phyloP scores from a whole-genome alignment of 2,797 vertebrate genomes.

The Chaunax sp. region DNA sequence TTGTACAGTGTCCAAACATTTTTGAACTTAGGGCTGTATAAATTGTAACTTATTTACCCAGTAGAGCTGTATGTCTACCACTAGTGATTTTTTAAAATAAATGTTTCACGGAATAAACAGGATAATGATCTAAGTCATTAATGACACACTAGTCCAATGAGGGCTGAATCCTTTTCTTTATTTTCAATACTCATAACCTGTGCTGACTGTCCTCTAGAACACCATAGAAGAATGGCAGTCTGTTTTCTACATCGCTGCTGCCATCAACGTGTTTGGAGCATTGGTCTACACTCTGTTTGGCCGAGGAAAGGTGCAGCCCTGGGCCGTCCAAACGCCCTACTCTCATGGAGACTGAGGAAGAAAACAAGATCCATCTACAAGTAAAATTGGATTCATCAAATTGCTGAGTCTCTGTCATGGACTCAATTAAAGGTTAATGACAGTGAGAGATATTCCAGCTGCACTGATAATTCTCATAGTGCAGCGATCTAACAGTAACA shows the following conservation, averaged over 20 bases:
- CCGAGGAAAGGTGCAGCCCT: constrained; percentile 90
- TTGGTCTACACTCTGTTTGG: constrained; percentile 90
- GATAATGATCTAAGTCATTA: not conserved
- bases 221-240: constrained; percentile 93
- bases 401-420: too few species aligned
- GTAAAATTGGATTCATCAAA: too few species aligned
- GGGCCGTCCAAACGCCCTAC: constrained; percentile 86
- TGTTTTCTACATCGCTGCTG: constrained; percentile 95
- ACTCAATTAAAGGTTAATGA: too few species aligned
- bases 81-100: too few species aligned
- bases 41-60: too few species aligned
- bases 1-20: too few species aligned
- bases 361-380: not conserved
- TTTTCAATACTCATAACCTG: constrained; percentile 13
- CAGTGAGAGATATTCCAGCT: too few species aligned
- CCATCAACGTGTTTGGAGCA: constrained; percentile 92
- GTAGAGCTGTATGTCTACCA: too few species aligned
- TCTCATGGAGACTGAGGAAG: constrained; percentile 81
- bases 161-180: not conserved
- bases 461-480: too few species aligned
- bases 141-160: not conserved
- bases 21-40: too few species aligned
- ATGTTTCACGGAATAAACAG: too few species aligned
- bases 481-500: too few species aligned
- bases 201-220: constrained; percentile 82